Evolutionary conservation across 2,888 invertebrate species (phyloP).

Genomic region (Drosophila fungiperda): DNA sequence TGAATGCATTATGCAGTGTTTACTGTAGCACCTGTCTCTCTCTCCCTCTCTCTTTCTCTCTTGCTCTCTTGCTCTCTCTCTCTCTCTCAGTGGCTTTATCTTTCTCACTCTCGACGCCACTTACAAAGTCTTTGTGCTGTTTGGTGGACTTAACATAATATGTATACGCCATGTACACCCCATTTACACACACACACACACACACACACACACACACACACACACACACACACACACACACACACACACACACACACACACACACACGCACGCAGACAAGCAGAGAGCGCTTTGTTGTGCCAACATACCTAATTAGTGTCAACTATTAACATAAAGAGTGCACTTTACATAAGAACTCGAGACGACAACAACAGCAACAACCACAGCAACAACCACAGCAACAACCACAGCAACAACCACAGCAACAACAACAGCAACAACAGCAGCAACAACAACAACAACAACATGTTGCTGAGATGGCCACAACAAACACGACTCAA

Average conservation of each 20-base stretch:
- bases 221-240: conserved; percentile 23
- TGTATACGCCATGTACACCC: conserved; percentile 42
- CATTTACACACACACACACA: conserved; percentile 20
- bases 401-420: too few relatives aligned
- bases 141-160: conserved; percentile 59
- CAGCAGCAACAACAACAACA: too few relatives aligned
- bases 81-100: background rate
- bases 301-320: conserved; percentile 79
- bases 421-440: too few relatives aligned
- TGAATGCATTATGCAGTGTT: background rate
- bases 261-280: conserved; percentile 11
- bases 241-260: too few relatives aligned
- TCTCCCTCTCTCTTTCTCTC: background rate
- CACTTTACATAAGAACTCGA: conserved; percentile 79
- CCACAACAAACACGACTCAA: too few relatives aligned
- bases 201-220: conserved; percentile 20
- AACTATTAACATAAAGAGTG: conserved; percentile 81
- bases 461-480: too few relatives aligned
- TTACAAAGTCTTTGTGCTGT: conserved; percentile 68
- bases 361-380: conserved; percentile 55
- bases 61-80: too few relatives aligned
- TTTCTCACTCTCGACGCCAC: conserved; percentile 41
- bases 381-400: conserved; percentile 33
- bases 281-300: conserved; percentile 70
- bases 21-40: conserved; percentile 19